Percentiles rank a stretch among this genome's conserved stretches.
Evolutionary conservation across 2,888 invertebrate species (phyloP).

Genomic region (Eilema sororculum): DNA sequence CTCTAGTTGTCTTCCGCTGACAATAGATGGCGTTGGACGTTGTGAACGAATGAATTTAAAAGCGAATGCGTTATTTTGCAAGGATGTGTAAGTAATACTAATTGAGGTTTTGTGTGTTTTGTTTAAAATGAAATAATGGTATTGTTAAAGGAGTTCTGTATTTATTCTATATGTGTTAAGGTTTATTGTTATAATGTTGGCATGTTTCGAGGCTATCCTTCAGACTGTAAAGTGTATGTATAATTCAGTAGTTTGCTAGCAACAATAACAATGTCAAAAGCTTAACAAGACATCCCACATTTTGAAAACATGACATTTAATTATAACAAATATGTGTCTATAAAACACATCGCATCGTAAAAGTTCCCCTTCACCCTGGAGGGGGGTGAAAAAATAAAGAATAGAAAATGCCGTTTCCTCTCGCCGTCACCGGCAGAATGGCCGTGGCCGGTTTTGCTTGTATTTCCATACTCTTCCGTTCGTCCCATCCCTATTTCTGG

Average conservation of each 20-base stretch:
- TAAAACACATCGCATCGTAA: conserved; percentile 45
- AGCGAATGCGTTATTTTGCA: conserved; percentile 8
- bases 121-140: conserved; percentile 2
- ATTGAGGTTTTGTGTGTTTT: conserved; percentile 17
- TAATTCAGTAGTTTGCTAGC: background rate
- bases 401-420: conserved; percentile 80
- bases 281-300: background rate
- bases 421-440: conserved; percentile 83
- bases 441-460: conserved; percentile 74
- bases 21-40: conserved; percentile 53
- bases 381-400: conserved; percentile 66
- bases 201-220: background rate
- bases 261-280: background rate
- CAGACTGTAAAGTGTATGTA: background rate
- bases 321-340: conserved; percentile 49
- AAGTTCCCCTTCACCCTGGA: conserved; percentile 25
- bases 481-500: conserved; percentile 68
- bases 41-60: conserved; percentile 25
- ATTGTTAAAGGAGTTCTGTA: background rate
- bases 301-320: conserved; percentile 29
- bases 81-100: conserved; percentile 26
- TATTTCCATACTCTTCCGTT: conserved; percentile 69
- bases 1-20: conserved; percentile 36
- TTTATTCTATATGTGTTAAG: background rate
- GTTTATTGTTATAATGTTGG: background rate